Percentiles rank a stretch among this genome's conserved stretches.
Evolutionary conservation across 2,888 invertebrate genomes (phyloP).

Genomic region (Phengaris alcon): DNA sequence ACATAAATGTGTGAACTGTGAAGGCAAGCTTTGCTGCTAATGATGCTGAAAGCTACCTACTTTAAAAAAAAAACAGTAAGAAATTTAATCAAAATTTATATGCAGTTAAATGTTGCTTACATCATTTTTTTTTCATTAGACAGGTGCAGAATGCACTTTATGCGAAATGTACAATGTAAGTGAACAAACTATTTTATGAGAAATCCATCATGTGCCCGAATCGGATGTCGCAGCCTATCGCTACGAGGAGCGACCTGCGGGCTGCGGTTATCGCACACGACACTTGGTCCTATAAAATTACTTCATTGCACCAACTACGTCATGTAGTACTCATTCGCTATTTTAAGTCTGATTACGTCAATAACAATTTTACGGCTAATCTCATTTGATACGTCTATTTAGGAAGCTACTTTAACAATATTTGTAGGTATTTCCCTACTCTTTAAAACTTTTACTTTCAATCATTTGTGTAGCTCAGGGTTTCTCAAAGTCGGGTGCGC

Average conservation of each 20-base stretch:
- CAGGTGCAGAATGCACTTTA: background rate
- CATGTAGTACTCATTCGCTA: background rate
- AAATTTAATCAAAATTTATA: no score
- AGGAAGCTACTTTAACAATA: no score
- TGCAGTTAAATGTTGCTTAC: background rate
- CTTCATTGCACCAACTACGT: background rate
- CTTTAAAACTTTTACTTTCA: background rate
- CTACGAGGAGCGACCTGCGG: constrained; percentile 3
- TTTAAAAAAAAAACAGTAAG: no score
- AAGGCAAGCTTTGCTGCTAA: no score
- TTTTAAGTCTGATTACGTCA: background rate
- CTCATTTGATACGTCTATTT: background rate
- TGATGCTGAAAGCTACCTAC: no score
- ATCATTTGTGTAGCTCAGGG: background rate
- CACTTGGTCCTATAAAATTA: constrained; percentile 21
- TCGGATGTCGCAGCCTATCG: constrained; percentile 17
- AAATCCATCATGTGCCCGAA: background rate
- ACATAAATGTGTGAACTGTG: no score
- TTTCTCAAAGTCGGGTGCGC: no score
- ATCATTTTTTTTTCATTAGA: background rate
- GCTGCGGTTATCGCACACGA: constrained; percentile 16
- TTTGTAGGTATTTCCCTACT: background rate
- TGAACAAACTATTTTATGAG: background rate
- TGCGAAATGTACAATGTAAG: background rate
- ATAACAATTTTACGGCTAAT: background rate